These are phyloP conservation scores for Pogonomyrmex barbatus DNA, from an alignment of 1,140 invertebrate species.

Conservation along the genomic window DNA sequence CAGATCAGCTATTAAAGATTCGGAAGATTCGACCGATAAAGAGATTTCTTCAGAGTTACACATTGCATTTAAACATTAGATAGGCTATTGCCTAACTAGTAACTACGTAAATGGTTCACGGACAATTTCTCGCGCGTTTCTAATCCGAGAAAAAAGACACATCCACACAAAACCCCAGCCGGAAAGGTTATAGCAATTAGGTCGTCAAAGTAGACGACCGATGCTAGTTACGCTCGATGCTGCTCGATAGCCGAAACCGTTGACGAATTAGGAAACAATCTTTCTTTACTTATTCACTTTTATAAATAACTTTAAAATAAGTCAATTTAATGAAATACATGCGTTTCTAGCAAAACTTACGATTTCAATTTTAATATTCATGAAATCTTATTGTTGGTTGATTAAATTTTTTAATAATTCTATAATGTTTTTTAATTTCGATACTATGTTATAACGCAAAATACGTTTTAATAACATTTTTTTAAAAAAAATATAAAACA, in stretches of 20 bases:
- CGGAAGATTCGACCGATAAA: constrained; percentile 46
- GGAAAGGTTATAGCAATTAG: constrained; percentile 32
- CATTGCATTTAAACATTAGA: constrained; percentile 20
- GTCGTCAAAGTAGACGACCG: constrained; percentile 27
- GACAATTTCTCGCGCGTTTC: constrained; percentile 30
- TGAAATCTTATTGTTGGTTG: background rate
- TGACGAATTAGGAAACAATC: constrained; percentile 29
- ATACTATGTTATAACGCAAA: background rate
- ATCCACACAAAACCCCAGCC: constrained; percentile 1
- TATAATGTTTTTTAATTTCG: background rate
- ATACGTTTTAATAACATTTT: background rate
- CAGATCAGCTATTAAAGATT: background rate
- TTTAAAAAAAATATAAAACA: background rate
- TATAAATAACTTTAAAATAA: background rate
- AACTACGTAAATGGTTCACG: constrained; percentile 22
- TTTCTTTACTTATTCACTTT: background rate
- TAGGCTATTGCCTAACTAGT: constrained; percentile 33
- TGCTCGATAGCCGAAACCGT: constrained; percentile 25
- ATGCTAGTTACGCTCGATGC: constrained; percentile 21
- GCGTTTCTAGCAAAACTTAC: background rate
- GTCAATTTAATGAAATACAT: background rate
- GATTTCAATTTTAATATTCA: background rate
- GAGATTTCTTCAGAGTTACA: constrained; percentile 4
- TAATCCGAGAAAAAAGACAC: constrained; percentile 30
- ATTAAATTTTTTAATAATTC: background rate